Evolutionary conservation across 1,140 invertebrate species (phyloP), one percentile per base, ranked within the genome.

Genomic region (Laodelphax striatellus): DNA sequence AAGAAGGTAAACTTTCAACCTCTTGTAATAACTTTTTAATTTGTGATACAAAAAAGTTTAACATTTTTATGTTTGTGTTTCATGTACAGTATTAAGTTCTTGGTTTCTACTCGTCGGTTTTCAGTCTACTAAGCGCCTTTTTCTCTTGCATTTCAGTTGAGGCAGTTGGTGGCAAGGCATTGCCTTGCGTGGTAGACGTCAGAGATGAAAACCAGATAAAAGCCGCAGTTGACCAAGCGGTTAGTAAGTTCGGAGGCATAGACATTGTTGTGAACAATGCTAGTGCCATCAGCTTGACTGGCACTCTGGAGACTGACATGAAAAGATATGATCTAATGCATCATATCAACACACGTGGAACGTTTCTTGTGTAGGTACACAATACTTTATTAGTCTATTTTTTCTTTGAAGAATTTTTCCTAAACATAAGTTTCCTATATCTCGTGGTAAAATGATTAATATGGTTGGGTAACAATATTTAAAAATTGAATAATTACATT

Each of bases 191-290:
- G 42, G 93, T 98, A 0, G 97, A 99, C 76, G 89, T 98, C 5
- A 79, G 95, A 57, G 85, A 93, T 73, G 94, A 97, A 74, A 71
- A 73, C 34, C 84, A 92, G 73, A 83, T 99, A 0, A 73, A 82
- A 62, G 77, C 79, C 21, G 94, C 95, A n/a, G 84, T 99, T 17
- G 82, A 94, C 65, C 81, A 83, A 63, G 87, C 94, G 11, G 85
- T 97, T 0, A 80, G 87, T 44, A 87, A 88, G 72, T 99, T 99
- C 78, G 96, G 96, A 53, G 93, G 94, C 5, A 97, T 98, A 69
- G 96, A 98, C 71, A 90, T 98, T 64, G 67, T 94, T 8, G 76
- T 98, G 5, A 98, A 98, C 73, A 98, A 98, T 81, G 95, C 95
- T 0, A 96, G 92, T 69, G 96, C 97, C 16, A 99, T 99, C 67